Evolutionary conservation across 2,888 invertebrate species (phyloP).

Genomic region (Steinernema scapterisci): DNA sequence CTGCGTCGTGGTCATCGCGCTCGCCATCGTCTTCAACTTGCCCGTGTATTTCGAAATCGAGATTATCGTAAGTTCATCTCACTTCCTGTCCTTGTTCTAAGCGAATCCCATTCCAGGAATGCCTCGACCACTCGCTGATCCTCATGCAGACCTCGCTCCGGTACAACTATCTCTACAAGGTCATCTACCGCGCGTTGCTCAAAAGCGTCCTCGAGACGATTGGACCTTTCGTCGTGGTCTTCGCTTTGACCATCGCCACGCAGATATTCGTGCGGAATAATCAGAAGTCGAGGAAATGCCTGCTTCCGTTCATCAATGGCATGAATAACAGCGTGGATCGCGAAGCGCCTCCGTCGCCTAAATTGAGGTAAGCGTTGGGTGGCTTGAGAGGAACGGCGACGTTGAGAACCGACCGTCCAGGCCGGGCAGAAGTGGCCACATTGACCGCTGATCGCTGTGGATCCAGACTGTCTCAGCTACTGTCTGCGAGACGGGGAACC

Average conservation of each 20-base stretch:
- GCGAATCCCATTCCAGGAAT: neutral
- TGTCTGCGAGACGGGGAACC: too few species aligned
- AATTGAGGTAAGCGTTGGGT: neutral
- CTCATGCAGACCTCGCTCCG: constrained; percentile 24
- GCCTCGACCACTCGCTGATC: constrained; percentile 29
- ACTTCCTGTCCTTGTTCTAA: neutral
- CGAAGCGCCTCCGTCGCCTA: constrained; percentile 18
- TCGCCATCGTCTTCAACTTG: constrained; percentile 9
- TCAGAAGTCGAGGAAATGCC: constrained; percentile 23
- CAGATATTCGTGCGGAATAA: constrained; percentile 23
- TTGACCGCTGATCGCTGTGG: too few species aligned
- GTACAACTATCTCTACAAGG: constrained; percentile 21
- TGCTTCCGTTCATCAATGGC: neutral
- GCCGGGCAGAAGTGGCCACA: too few species aligned
- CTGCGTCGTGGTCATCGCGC: neutral
- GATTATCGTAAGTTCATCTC: neutral
- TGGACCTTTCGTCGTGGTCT: constrained; percentile 19
- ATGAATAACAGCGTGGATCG: neutral
- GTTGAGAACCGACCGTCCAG: too few species aligned
- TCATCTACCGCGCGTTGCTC: constrained; percentile 22
- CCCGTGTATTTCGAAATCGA: constrained; percentile 22
- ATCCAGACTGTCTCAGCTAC: too few species aligned
- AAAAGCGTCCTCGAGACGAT: constrained; percentile 27
- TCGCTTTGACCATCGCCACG: constrained; percentile 19
- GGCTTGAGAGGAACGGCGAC: too few species aligned